Evolutionary conservation across 2,797 vertebrate genomes (phyloP), one percentile per base, ranked within the genome.

Genomic region (Agapornis canus): DNA sequence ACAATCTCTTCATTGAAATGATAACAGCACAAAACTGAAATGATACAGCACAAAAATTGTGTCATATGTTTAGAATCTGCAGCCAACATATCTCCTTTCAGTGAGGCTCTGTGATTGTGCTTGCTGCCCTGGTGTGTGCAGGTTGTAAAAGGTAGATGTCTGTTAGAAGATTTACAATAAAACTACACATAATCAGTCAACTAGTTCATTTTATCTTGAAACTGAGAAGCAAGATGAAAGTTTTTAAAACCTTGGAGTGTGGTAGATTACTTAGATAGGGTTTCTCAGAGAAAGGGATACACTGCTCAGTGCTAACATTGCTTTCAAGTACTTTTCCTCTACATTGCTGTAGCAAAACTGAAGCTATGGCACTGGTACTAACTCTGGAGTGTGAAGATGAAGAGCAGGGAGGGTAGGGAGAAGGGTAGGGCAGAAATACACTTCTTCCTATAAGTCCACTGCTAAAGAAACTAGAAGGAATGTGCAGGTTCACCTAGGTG

Each of bases 61-160:
- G 18, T 96, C 94, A 75, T 87, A 56, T 95, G 86, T 97, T 97
- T 92, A 87, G 96, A 95, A 92, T 82, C 91, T 91, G 80, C 81
- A 96, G 77, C 82, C 94, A 96, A 93, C 9, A 52, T 78, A 86
- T 9, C 39, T 83, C 25, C 42, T 83, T 77, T 93, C 52, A n/a
- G 83, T 85, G 94, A 89, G 49, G 51, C 16, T 68, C 48, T 66
- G 40, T 72, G 86, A 77, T 17, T 72, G 42, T 49, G 21, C 42
- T 88, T 89, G 56, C 59, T 92, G 87, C 56, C 35, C 49, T 61
- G 49, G 45, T 32, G 4, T 35, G 4, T 64, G 57, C 57, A 65
- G 86, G 35, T 51, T 81, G 49, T 52, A 61, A 77, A 73, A 76
- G 61, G 95, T 4, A 69, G 54, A 82, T 77, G 57, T 59, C 43